Conservation (phyloP, 2,888 invertebrate species). For the Hydrotaea cyrtoneurina region DNA sequence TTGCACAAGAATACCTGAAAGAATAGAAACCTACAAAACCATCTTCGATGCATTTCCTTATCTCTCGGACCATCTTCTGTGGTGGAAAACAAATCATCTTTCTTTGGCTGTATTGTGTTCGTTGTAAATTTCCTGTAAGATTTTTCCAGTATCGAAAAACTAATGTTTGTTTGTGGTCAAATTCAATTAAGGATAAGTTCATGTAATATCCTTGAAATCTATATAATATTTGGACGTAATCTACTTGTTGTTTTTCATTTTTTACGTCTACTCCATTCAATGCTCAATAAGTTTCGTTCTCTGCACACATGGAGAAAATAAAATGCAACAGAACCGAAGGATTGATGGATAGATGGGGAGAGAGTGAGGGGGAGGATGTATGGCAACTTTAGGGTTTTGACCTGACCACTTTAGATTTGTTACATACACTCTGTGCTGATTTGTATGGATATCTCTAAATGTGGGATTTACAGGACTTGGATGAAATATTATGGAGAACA, state of each 20-base stretch:
- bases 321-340: background rate
- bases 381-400: conserved; percentile 51
- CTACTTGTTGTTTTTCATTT: background rate
- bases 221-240: conserved; percentile 40
- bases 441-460: background rate
- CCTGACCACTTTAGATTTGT: conserved; percentile 52
- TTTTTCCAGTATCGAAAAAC: conserved; percentile 32
- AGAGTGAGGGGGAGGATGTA: background rate
- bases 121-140: conserved; percentile 53
- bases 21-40: conserved; percentile 10
- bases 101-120: conserved; percentile 11
- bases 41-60: conserved; percentile 21
- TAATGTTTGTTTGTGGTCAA: conserved; percentile 68
- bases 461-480: background rate
- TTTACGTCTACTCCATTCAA: conserved; percentile 1
- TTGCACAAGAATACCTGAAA: background rate
- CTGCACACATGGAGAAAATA: background rate
- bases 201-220: conserved; percentile 67
- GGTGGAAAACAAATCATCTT: conserved; percentile 51
- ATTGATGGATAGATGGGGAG: too few species aligned
- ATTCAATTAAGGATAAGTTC: conserved; percentile 69
- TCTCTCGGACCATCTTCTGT: conserved; percentile 34
- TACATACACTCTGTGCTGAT: background rate
- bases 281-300: background rate
- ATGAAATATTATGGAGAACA: too few species aligned